Base-by-base conservation (phyloP, 2,113 vertebrate genomes). In the Rhabdomys dilectus region DNA sequence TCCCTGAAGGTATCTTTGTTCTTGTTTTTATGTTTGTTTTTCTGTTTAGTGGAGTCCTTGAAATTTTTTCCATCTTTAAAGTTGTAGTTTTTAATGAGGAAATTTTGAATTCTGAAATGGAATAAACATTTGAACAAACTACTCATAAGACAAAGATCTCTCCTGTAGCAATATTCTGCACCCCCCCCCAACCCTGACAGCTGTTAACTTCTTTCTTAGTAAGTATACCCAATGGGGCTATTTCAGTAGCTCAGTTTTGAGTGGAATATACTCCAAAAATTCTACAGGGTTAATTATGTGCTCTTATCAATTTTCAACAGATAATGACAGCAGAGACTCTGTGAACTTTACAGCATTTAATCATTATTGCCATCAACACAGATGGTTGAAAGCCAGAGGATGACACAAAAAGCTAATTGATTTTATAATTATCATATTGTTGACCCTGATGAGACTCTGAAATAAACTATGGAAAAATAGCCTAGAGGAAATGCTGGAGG, bases 361-460 rank as follows among this genome's bases (percentile, higher is more conserved):
- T 78, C 17, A 78, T 94, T 51, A 53, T 31, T 77, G 42, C 68
- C 13, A 78, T 78, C 53, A 29, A 56, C 31, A 45, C 75, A 86
- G 53, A 60, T 73, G 16, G 9, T 64, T 84, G 39, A 76, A 45
- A 94, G 66, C 21, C 24, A 64, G 87, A 66, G 36, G 60, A 42
- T 82, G 19, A 24, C 39, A 42, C 48, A 93, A 66, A 82, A 76
- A 89, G n/a, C 36, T 81, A 76, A 51, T 84, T 87, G 62, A 82
- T 82, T 93, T 93, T 76, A 45, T 90, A 73, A 93, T 60, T 86
- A 70, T 31, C 53, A 51, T 87, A 62, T 39, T 95, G 19, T 87
- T 82, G 85, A 88, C 53, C 19, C 68, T 85, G 19, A 45, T 93
- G 81, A 94, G 29, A 86, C 78, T 94, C 82, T 77, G 34, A 95